Percentiles rank a stretch among this genome's conserved stretches.
These are phyloP conservation scores for Chelmon rostratus DNA, from an alignment of 2,797 vertebrate species.

Conservation along the genomic window DNA sequence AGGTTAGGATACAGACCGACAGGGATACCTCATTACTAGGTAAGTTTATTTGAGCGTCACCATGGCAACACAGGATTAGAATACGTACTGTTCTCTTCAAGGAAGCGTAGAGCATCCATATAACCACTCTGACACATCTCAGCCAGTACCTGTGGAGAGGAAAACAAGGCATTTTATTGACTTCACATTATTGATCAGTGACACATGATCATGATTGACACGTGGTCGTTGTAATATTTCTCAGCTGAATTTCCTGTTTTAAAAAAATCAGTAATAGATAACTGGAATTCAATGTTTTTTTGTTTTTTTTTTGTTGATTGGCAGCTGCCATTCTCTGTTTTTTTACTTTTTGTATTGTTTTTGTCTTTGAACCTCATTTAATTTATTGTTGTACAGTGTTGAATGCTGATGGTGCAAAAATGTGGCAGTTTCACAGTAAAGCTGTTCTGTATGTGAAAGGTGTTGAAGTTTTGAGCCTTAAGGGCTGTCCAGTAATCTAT, in stretches of 20 bases:
- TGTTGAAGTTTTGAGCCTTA: too few species aligned
- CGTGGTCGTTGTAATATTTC: background rate
- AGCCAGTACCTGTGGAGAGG: slow-evolving; percentile 86
- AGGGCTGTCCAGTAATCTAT: too few species aligned
- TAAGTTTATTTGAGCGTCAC: background rate
- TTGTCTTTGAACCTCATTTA: background rate
- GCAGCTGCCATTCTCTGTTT: background rate
- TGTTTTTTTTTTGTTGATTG: background rate
- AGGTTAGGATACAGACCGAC: background rate
- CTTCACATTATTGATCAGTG: background rate
- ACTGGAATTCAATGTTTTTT: background rate
- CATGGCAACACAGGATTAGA: background rate
- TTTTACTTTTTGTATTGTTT: background rate
- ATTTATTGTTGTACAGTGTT: background rate
- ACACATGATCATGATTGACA: too few species aligned
- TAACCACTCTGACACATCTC: slow-evolving; percentile 95
- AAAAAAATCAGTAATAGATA: background rate
- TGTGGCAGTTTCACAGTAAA: too few species aligned
- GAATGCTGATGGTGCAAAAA: too few species aligned
- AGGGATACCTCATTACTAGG: too few species aligned
- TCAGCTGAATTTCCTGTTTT: background rate
- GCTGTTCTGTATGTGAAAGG: too few species aligned
- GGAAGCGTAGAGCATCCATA: slow-evolving; percentile 91
- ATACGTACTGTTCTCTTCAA: slow-evolving; percentile 90
- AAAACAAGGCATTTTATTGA: background rate